Conservation (phyloP, 2,888 invertebrate genomes). For the Drosophila fulvimacula region DNA sequence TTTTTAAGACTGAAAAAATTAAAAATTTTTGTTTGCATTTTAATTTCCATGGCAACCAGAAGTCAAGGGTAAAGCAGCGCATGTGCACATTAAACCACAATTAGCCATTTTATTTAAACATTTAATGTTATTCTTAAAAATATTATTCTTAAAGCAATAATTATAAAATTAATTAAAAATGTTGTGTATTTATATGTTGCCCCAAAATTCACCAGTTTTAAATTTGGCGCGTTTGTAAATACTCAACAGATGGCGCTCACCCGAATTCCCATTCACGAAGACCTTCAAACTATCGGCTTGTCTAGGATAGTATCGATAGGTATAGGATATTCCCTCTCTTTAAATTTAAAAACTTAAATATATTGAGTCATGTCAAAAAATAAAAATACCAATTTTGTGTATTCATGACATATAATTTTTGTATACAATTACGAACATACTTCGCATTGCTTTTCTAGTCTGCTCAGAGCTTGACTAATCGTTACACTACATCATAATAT, state of each 20-base stretch:
- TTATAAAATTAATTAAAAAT: too few relatives aligned
- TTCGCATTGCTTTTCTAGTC: neutral
- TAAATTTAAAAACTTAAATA: neutral
- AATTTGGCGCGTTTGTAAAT: neutral
- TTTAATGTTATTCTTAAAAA: too few relatives aligned
- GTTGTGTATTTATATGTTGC: neutral
- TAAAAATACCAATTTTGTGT: too few relatives aligned
- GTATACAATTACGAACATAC: neutral
- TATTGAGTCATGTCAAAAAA: neutral
- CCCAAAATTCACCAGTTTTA: neutral
- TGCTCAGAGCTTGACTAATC: neutral
- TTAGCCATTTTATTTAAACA: neutral
- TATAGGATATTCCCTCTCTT: neutral
- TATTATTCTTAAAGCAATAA: too few relatives aligned
- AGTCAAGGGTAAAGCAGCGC: conserved; percentile 7
- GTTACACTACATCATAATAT: neutral
- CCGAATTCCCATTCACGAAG: neutral
- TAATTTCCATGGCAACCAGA: conserved; percentile 40
- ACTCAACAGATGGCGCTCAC: conserved; percentile 34
- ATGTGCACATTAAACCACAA: neutral
- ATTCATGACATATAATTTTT: too few relatives aligned
- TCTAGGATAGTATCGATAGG: neutral
- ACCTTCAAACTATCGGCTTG: neutral
- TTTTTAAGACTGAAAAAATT: neutral
- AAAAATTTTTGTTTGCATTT: conserved; percentile 11